These are phyloP conservation scores for Rhodophaea formosa DNA, from an alignment of 2,888 invertebrate genomes.

Conservation along the genomic window DNA sequence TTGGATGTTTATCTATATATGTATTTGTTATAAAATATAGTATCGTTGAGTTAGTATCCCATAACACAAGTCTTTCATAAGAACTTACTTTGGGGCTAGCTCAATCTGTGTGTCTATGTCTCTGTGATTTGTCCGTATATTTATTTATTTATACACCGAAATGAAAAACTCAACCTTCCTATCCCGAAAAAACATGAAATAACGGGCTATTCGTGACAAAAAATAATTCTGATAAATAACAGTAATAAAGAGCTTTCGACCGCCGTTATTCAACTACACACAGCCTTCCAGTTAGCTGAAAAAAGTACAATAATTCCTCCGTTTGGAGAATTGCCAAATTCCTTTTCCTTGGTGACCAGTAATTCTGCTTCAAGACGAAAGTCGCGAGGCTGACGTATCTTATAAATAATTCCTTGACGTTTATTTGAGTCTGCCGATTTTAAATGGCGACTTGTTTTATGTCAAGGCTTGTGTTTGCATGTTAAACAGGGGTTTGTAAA, in stretches of 20 bases:
- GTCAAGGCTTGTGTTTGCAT: not conserved
- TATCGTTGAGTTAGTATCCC: too few species aligned
- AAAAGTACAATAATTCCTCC: conserved; percentile 40
- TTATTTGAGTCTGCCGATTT: conserved; percentile 25
- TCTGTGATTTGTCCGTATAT: too few species aligned
- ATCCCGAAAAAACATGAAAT: not conserved
- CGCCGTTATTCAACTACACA: conserved; percentile 1
- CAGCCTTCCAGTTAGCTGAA: conserved; percentile 23
- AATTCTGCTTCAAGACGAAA: conserved; percentile 31
- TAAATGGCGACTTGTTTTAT: not conserved
- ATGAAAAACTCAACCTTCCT: not conserved
- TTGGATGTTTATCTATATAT: too few species aligned
- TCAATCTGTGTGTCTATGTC: too few species aligned
- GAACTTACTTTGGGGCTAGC: too few species aligned
- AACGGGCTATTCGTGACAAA: not conserved
- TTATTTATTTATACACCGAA: not conserved
- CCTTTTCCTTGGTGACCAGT: conserved; percentile 37
- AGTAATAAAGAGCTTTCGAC: conserved; percentile 1
- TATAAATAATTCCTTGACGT: conserved; percentile 50
- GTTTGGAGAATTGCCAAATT: conserved; percentile 49
- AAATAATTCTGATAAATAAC: conserved; percentile 3
- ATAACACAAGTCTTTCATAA: too few species aligned
- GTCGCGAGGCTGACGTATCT: conserved; percentile 26
- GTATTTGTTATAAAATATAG: too few species aligned
- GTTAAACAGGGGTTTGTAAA: conserved; percentile 11